Evolutionary conservation across 2,113 vertebrate genomes (phyloP), one percentile per base, ranked within the genome.

Genomic region (Nothoprocta pentlandii): DNA sequence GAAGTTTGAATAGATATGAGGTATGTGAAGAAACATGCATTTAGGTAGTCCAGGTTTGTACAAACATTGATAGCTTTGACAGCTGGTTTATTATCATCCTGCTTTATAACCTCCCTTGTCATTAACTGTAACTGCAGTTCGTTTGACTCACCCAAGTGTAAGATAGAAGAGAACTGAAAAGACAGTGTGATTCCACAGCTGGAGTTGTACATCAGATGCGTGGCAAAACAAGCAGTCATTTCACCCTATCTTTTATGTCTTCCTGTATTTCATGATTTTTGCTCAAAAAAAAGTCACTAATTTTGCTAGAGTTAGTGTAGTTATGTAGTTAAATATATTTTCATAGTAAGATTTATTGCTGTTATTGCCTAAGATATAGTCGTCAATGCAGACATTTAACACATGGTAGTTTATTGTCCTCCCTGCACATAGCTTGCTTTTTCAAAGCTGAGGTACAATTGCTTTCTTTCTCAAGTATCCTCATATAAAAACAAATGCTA

Each of bases 1-100:
- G 86, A 14, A n/a, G 56, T 17, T 39, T 3, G 42, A 12, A 6
- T 71, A 6, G 46, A 56, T 49, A 49, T 71, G 76, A 75, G 1
- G 1, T 44, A 42, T 77, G 85, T 73, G 67, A 75, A 87, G 73
- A 70, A 90, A 9, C 82, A 83, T 80, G 79, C 64, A 75, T 19
- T 85, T 6, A 39, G 70, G 3, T 69, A 4, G 41, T 67, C 64
- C 30, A 11, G 80, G 32, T 87, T 8, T 85, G 53, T 83, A 44
- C 56, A 54, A 47, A 4, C 51, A 61, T 44, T 42, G n/a, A 3
- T 80, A 56, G 30, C 26, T 82, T 53, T 92, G 68, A 30, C 88
- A 89, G 83, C 74, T 75, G 30, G 11, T 77, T 76, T 73, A 39
- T 86, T 42, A 47, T 74, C 88, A 63, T 11, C 73, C 63, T 64